Evolutionary conservation across 2,888 invertebrate genomes (phyloP).

Genomic region (Monoplex corrugatus): DNA sequence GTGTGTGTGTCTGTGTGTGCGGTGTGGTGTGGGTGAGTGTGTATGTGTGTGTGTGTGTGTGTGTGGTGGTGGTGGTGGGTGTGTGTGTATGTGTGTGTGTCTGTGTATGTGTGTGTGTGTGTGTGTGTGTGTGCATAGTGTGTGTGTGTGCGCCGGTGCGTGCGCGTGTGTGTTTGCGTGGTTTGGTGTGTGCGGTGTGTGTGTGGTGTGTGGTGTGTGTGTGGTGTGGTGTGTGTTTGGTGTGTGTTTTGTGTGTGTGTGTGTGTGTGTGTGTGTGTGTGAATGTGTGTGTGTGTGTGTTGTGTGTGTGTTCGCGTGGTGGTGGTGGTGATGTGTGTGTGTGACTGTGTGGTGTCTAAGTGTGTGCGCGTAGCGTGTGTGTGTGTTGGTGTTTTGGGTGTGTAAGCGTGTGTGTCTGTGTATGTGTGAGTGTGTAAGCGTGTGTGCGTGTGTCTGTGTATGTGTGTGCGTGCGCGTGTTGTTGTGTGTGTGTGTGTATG

Average conservation of each 20-base stretch:
- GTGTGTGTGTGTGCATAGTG: background rate
- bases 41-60: conserved; percentile 21
- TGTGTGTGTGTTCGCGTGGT: background rate
- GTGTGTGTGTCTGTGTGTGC: conserved; percentile 17
- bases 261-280: no score
- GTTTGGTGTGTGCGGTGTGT: no score
- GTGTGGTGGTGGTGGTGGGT: conserved; percentile 12
- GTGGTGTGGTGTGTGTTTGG: no score
- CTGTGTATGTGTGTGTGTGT: background rate
- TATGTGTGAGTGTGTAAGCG: background rate
- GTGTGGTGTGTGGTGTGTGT: no score
- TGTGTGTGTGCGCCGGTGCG: no score
- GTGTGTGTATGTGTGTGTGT: background rate
- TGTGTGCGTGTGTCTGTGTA: background rate
- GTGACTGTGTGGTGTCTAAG: background rate
- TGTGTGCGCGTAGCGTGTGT: no score
- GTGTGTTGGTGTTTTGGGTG: background rate
- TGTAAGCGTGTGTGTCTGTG: conserved; percentile 10
- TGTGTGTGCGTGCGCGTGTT: background rate
- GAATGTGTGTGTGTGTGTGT: no score
- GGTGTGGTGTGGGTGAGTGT: no score
- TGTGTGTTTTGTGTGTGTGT: no score
- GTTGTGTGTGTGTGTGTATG: background rate
- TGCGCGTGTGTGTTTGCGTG: no score
- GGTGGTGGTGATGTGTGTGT: background rate